Evolutionary conservation across 2,888 invertebrate genomes (phyloP), one percentile per base, ranked within the genome.

Genomic region (Leuctra nigra): DNA sequence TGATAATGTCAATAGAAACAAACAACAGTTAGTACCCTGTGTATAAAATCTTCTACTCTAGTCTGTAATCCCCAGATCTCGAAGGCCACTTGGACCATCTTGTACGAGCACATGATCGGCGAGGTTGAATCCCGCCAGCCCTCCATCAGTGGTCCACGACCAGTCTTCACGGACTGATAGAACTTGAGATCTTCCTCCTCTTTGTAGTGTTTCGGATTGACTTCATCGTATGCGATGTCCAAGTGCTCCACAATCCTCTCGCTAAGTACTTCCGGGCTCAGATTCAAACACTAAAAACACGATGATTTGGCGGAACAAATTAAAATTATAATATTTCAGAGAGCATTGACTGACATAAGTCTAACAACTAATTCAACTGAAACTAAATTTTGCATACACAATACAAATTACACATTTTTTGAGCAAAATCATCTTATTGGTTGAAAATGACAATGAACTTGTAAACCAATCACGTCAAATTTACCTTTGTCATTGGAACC

Each of bases 81-180:
- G 71, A 94, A 94, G 60, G 85, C 87, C 29, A 86, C 88, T 68
- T 84, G 79, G 0, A 93, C 92, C 54, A 87, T 74, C 73, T 95
- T 94, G 68, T 95, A 95, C 59, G 93, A 93, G 73, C 93, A 94
- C 94, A 94, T 94, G 50, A 94, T 83, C 0, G 94, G 93, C 60
- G 78, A 76, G 25, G 78, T 80, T 0, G 75, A 77, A 14, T 84
- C 82, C 53, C 83, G 75, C 94, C 94, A 94, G 2, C 88, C 89
- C 69, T 90, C 88, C 18, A 84, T 77, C 4, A 94, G 73, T 0
- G 92, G 92, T 0, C 94, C 94, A 29, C 94, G 79, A 9, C 82
- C 83, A 6, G 92, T 93, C 72, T 87, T 87, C 65, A 76, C 76
- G 0, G 93, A 93, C 69, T 87, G 86, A 67, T 86, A 93, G 67